These are phyloP conservation scores for Ganaspis brasiliensis DNA, from an alignment of 2,888 invertebrate species.

Conservation along the genomic window DNA sequence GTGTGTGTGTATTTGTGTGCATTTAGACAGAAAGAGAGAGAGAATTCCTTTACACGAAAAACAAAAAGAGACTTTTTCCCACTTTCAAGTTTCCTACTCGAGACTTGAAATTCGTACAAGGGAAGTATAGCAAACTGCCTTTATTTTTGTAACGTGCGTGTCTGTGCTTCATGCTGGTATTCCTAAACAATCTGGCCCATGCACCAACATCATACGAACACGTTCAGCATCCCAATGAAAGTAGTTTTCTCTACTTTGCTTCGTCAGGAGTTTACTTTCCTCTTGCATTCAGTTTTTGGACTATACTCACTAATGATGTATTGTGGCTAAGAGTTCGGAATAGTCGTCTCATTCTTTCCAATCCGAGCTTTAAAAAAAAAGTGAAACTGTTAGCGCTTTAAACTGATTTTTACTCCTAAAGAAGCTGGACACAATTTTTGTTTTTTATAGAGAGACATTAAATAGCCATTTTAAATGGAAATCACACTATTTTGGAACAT, in stretches of 20 bases:
- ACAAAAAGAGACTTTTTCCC: slow-evolving; percentile 58
- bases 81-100: slow-evolving; percentile 9
- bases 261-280: slow-evolving; percentile 32
- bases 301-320: slow-evolving; percentile 12
- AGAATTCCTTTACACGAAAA: neutral
- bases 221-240: slow-evolving; percentile 8
- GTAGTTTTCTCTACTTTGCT: slow-evolving; percentile 26
- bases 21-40: neutral
- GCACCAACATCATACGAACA: neutral
- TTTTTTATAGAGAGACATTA: too few species aligned
- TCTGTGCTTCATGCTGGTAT: neutral
- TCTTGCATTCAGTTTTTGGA: slow-evolving; percentile 26
- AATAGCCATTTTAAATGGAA: too few species aligned
- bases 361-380: neutral
- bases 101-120: neutral
- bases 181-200: neutral
- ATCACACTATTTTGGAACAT: too few species aligned
- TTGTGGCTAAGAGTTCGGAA: neutral
- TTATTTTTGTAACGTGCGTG: slow-evolving; percentile 21
- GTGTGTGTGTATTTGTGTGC: slow-evolving; percentile 54
- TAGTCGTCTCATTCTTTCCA: slow-evolving; percentile 6
- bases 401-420: too few species aligned
- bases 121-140: neutral
- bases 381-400: neutral
- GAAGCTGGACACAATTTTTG: too few species aligned